A percentile compares a stretch with the other conserved stretches of the same genome.
Conservation (phyloP, 2,888 invertebrate species). For the Proisotoma minuta region DNA sequence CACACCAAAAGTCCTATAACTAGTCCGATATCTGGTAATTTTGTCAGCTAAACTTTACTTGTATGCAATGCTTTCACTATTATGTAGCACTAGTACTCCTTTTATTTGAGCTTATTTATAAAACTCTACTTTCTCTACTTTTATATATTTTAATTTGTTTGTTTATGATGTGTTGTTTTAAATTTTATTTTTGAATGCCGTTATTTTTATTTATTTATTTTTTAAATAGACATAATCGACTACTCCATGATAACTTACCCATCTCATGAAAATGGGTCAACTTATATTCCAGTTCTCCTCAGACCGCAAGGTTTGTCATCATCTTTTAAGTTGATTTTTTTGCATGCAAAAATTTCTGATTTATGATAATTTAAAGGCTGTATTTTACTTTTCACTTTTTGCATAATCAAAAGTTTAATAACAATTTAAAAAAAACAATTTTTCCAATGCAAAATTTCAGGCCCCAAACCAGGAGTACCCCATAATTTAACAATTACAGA, state of each 20-base stretch:
- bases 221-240: slow-evolving; percentile 61
- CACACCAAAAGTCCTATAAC: slow-evolving; percentile 30
- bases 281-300: slow-evolving; percentile 65
- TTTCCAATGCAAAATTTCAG: slow-evolving; percentile 54
- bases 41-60: background rate
- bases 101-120: background rate
- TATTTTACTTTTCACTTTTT: background rate
- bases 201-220: slow-evolving; percentile 52
- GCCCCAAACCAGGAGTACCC: slow-evolving; percentile 86
- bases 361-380: slow-evolving; percentile 9
- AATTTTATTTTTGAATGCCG: slow-evolving; percentile 47
- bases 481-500: slow-evolving; percentile 84
- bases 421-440: too few species aligned
- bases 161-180: slow-evolving; percentile 20
- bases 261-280: slow-evolving; percentile 68
- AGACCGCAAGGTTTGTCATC: slow-evolving; percentile 64
- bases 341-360: slow-evolving; percentile 19
- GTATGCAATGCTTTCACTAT: slow-evolving; percentile 1
- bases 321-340: background rate
- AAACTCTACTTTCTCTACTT: background rate
- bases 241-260: slow-evolving; percentile 69
- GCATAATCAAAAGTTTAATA: too few species aligned
- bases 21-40: slow-evolving; percentile 27
- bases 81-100: background rate
- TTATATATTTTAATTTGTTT: slow-evolving; percentile 7